phyloP scores from a whole-genome alignment of 2,113 vertebrate genomes.

The Tapirus terrestris region DNA sequence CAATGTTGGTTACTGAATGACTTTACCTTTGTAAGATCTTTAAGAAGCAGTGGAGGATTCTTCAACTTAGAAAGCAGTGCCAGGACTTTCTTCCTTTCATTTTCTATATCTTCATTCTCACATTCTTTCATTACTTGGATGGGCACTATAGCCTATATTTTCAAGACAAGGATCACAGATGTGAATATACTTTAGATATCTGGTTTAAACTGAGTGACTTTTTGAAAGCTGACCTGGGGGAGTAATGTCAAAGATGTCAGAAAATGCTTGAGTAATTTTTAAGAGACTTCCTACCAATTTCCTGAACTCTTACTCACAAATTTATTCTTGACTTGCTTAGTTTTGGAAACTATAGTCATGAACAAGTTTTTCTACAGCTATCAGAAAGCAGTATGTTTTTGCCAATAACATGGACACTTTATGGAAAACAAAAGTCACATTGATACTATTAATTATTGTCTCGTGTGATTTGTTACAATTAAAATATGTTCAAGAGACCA shows the following conservation, averaged over 20 bases:
- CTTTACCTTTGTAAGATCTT: conserved; percentile 71
- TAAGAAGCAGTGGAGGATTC: conserved; percentile 33
- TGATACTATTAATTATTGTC: not conserved
- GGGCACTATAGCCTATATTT: conserved; percentile 16
- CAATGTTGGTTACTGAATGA: not conserved
- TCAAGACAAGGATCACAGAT: conserved; percentile 17
- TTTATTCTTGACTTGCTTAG: not conserved
- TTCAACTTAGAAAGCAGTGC: not conserved
- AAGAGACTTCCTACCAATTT: not conserved
- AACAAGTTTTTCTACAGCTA: not conserved
- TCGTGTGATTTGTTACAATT: not conserved
- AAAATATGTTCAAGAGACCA: not conserved
- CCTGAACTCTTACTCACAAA: not conserved
- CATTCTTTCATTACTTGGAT: not conserved
- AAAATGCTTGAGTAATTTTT: not conserved
- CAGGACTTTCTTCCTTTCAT: not conserved
- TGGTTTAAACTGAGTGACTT: not conserved
- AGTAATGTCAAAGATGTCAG: not conserved
- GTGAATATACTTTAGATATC: not conserved
- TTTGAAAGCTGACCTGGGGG: not conserved
- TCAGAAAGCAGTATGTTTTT: not conserved
- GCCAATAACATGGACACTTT: not conserved
- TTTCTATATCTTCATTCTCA: conserved; percentile 31
- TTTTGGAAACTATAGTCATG: not conserved
- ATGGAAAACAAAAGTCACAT: conserved; percentile 2